Base-by-base conservation (phyloP, 2,113 vertebrate species). In the Erythrolamprus reginae region DNA sequence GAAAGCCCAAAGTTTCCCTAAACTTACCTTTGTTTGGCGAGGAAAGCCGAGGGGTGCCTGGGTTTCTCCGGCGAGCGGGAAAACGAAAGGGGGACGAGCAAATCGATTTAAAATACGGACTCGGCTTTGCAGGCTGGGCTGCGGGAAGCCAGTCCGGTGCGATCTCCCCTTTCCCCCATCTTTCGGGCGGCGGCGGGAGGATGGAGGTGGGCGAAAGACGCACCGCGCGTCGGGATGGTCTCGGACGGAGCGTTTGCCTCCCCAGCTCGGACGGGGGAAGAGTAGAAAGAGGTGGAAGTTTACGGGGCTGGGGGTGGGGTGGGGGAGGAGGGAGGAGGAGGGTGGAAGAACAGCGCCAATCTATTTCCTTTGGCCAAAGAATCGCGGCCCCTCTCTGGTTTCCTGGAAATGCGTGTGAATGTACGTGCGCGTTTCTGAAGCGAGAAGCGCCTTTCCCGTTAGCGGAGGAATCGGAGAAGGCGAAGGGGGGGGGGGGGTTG, bases 331-430 rank as follows among this genome's bases (percentile, higher is more conserved):
- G 47, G n/a, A 19, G 28, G 87, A 15, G 26, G 38, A 15, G 53
- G 3, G 38, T 19, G 65, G 65, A 52, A 47, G 9, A 70, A 50
- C 56, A 23, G 45, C 12, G 48, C 47, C 7, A 6, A 51, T 26
- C 56, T 13, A 23, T 52, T 77, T 28, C 58, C 56, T 70, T 28
- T 86, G n/a, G 48, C 77, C 10, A 38, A 52, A 52, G 84, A 86
- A 51, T 52, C 89, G 56, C 89, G 23, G 89, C 84, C 6, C 24
- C 58, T 45, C 24, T 17, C 21, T 45, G 48, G 61, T n/a, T 90
- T 90, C 89, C 89, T 87, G 89, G 89, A 77, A 90, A 65, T 45
- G 84, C 84, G 89, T 90, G 89, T 77, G 89, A 77, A 90, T 5
- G 56, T 52, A 84, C 56, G 89, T 24, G 89, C 89, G 89, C 89